A percentile compares a stretch with the other conserved stretches of the same genome.
Evolutionary conservation across 2,888 invertebrate species (phyloP).

Genomic region (Spisula subtruncata): DNA sequence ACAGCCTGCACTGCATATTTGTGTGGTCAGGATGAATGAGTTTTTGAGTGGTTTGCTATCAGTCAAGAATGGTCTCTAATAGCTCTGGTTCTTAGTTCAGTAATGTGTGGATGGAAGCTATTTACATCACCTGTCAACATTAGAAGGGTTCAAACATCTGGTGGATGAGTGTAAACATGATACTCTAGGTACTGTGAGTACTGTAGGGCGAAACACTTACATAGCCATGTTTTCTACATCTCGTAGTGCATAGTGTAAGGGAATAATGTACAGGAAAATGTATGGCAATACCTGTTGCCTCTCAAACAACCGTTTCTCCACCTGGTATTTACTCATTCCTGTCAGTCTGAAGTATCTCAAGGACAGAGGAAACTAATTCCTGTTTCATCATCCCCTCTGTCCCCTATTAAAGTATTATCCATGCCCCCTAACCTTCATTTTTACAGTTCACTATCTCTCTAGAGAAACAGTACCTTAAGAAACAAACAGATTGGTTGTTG

Average conservation of each 20-base stretch:
- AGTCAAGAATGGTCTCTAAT: not conserved
- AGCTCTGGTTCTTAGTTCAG: not conserved
- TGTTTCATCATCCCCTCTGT: no score
- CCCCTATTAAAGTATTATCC: no score
- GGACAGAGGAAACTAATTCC: not conserved
- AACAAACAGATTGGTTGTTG: no score
- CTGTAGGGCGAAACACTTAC: not conserved
- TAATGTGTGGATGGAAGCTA: not conserved
- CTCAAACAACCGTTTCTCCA: not conserved
- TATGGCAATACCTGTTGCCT: constrained; percentile 6
- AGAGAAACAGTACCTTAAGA: no score
- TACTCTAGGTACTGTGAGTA: not conserved
- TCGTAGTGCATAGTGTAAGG: not conserved
- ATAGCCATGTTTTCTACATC: not conserved
- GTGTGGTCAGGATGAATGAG: not conserved
- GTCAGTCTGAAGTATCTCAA: not conserved
- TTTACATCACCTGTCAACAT: constrained; percentile 11
- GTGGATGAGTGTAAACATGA: not conserved
- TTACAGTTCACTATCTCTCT: no score
- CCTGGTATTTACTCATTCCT: not conserved
- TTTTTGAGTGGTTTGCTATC: not conserved
- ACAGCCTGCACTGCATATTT: no score
- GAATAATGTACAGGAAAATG: not conserved
- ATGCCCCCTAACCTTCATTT: no score
- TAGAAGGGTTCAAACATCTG: not conserved